Percentiles rank a stretch among this genome's conserved stretches.
Conservation (phyloP, 2,797 vertebrate species). For the Cygnus olor region DNA sequence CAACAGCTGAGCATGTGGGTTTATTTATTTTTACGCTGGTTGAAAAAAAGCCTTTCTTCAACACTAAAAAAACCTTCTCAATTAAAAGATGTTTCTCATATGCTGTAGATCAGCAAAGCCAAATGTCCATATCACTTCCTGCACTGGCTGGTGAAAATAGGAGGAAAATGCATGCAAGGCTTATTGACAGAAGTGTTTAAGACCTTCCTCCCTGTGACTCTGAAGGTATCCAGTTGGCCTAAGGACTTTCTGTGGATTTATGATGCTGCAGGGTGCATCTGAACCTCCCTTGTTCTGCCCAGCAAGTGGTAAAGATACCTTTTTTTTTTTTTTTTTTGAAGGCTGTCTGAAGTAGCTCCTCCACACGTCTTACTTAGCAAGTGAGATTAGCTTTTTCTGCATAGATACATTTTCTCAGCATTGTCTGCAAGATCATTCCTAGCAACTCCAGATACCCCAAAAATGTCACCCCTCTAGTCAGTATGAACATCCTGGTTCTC, state of each 20-base stretch:
- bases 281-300: not conserved
- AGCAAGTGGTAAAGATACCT: not conserved
- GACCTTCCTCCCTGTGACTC: not conserved
- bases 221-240: not conserved
- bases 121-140: not conserved
- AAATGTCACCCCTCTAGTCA: not conserved
- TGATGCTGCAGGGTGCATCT: not conserved
- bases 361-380: not conserved
- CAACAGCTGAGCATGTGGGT: not conserved
- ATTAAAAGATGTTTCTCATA: conserved; percentile 14
- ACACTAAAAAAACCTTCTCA: not conserved
- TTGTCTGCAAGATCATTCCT: not conserved
- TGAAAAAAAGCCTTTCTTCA: conserved; percentile 16
- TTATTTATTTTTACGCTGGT: conserved; percentile 13
- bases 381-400: not conserved
- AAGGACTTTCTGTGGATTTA: not conserved
- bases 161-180: not conserved
- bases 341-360: not conserved
- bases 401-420: not conserved
- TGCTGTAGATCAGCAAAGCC: not conserved
- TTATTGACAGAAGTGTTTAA: not conserved
- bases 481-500: not conserved
- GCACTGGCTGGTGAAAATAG: not conserved
- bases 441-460: not conserved
- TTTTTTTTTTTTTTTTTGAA: not conserved